Evolutionary conservation across 1,140 invertebrate genomes (phyloP).

Genomic region (Dendrolimus kikuchii): DNA sequence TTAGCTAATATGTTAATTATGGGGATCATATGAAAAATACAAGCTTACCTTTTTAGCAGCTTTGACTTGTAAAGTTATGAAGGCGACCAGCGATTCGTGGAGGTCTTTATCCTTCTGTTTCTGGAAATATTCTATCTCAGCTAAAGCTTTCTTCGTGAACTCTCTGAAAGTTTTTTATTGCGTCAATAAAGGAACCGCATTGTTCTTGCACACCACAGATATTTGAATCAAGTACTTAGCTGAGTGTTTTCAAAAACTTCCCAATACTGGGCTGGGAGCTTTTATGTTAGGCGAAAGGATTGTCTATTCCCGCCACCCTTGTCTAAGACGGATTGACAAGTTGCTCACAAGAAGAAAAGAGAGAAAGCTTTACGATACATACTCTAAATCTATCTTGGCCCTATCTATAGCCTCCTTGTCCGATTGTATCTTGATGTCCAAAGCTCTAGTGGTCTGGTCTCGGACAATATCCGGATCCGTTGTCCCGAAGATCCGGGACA

Average conservation of each 20-base stretch:
- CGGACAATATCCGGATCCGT: constrained; percentile 86
- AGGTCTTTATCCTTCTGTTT: constrained; percentile 84
- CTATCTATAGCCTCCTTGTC: constrained; percentile 75
- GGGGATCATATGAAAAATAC: constrained; percentile 19
- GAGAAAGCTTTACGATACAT: constrained; percentile 31
- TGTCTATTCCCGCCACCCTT: no score
- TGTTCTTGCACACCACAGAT: no score
- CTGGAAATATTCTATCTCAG: constrained; percentile 86
- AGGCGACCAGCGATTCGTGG: constrained; percentile 82
- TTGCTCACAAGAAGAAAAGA: constrained; percentile 4
- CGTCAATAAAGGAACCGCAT: no score
- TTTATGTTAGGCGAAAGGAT: no score
- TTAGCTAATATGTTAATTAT: no score
- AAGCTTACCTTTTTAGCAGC: constrained; percentile 82
- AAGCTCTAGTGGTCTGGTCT: constrained; percentile 79
- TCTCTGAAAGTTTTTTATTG: constrained; percentile 72
- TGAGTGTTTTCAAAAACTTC: no score
- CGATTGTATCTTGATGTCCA: constrained; percentile 82
- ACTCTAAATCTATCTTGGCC: constrained; percentile 77
- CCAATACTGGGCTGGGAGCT: no score
- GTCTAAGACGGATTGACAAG: no score
- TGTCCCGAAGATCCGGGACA: constrained; percentile 83
- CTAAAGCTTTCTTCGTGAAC: constrained; percentile 80
- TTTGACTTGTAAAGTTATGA: constrained; percentile 85
- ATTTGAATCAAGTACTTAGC: no score